A percentile compares a stretch with the other conserved stretches of the same genome.
These are phyloP conservation scores for Tuta absoluta DNA, from an alignment of 2,888 invertebrate species.

Conservation along the genomic window DNA sequence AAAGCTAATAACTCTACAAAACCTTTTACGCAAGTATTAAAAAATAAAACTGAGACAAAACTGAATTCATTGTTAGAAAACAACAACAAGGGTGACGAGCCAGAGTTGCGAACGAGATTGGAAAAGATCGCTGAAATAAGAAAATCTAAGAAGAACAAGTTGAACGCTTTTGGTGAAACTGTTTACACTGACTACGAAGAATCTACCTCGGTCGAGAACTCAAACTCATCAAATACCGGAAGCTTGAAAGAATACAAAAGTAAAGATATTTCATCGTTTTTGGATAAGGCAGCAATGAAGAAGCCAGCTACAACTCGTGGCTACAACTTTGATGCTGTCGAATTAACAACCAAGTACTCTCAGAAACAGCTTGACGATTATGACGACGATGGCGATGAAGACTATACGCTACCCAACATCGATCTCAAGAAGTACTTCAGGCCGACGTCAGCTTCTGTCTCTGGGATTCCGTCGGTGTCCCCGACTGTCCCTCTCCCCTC, in stretches of 20 bases:
- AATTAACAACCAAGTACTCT: not conserved
- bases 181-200: conserved; percentile 68
- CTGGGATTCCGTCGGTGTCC: conserved; percentile 27
- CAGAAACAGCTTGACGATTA: conserved; percentile 54
- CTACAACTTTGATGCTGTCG: not conserved
- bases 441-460: conserved; percentile 33
- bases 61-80: conserved; percentile 55
- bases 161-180: conserved; percentile 58
- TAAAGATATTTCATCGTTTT: not conserved
- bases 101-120: conserved; percentile 62
- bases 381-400: conserved; percentile 42
- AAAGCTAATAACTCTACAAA: conserved; percentile 73
- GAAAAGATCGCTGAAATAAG: conserved; percentile 70
- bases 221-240: not conserved
- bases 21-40: conserved; percentile 70
- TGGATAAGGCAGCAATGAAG: not conserved
- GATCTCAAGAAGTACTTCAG: conserved; percentile 62
- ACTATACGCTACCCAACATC: conserved; percentile 62
- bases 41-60: conserved; percentile 70
- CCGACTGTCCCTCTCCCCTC: conserved; percentile 37
- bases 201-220: not conserved
- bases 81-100: conserved; percentile 54
- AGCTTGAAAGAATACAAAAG: not conserved
- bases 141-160: conserved; percentile 67
- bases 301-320: not conserved